Percentiles rank a stretch among this genome's conserved stretches.
Conservation (phyloP, 2,888 invertebrate genomes). For the Drosophila atroscutellata region DNA sequence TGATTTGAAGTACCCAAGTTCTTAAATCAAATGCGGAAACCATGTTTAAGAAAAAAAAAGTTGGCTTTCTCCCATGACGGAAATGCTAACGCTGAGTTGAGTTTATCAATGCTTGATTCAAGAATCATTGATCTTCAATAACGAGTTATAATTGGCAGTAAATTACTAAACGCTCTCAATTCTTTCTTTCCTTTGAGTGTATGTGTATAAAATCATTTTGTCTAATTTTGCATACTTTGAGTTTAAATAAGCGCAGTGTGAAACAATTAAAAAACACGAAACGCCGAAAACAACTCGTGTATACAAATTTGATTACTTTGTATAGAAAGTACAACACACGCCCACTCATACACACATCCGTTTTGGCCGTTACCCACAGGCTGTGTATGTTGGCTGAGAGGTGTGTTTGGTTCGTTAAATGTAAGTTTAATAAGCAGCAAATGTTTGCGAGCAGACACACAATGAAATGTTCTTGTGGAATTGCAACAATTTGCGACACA, state of each 20-base stretch:
- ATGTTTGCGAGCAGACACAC: constrained; percentile 44
- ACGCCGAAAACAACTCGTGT: constrained; percentile 4
- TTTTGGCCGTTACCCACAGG: constrained; percentile 44
- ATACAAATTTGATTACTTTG: constrained; percentile 20
- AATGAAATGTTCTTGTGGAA: constrained; percentile 16
- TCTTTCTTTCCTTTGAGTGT: background rate
- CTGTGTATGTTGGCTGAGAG: background rate
- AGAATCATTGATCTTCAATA: background rate
- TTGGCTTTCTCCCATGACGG: background rate
- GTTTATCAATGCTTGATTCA: background rate
- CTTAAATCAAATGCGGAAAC: background rate
- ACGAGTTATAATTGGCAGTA: background rate
- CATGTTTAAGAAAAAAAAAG: background rate
- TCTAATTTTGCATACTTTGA: constrained; percentile 10
- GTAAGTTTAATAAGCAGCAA: constrained; percentile 48
- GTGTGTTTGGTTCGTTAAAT: constrained; percentile 27
- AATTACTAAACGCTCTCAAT: background rate
- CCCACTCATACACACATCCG: constrained; percentile 40
- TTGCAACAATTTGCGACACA: constrained; percentile 14
- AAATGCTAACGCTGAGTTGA: background rate
- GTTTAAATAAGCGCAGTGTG: constrained; percentile 1
- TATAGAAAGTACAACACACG: background rate
- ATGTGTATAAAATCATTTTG: constrained; percentile 5
- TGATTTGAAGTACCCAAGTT: background rate
- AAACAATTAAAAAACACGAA: constrained; percentile 34